A percentile compares a stretch with the other conserved stretches of the same genome.
Conservation (phyloP, 1,140 invertebrate genomes). For the Bombyx mori region ASM3026992v2 NC_085121.1:1857501-1858000, state of each 20-base stretch:
- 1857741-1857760: conserved; percentile 14
- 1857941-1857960: no score
- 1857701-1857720: conserved; percentile 34
- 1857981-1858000: no score
- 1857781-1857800: conserved; percentile 41
- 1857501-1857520: neutral
- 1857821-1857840: conserved; percentile 50
- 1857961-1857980: no score
- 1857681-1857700: conserved; percentile 34
- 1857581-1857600: no score
- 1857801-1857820: conserved; percentile 54
- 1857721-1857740: conserved; percentile 31
- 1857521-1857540: neutral
- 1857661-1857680: conserved; percentile 24
- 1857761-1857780: conserved; percentile 28
- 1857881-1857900: no score
- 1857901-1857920: no score
- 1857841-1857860: conserved; percentile 49
- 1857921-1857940: no score
- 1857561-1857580: no score
- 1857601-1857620: no score
- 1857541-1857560: no score
- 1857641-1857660: neutral
- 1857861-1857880: neutral
- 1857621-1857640: no score